Base-by-base conservation (phyloP, 2,888 invertebrate genomes). In the Hesperia comma region DNA sequence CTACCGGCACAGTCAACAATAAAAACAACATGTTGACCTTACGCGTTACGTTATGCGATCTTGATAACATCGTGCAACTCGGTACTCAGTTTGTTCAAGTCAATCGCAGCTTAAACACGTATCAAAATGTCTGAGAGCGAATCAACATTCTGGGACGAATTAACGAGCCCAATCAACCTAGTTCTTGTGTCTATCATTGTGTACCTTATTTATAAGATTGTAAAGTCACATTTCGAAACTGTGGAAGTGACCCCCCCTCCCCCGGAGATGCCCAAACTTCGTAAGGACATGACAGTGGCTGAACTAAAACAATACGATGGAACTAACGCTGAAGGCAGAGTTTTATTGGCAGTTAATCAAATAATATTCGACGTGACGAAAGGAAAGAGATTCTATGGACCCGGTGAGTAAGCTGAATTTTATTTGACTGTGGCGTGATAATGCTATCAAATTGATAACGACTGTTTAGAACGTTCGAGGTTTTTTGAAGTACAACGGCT, bases 341-440 rank as follows among this genome's bases (percentile, higher is more conserved):
- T 99, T 73, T 93, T 99, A 74, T 94, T 99, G 43, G 99, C 98
- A 51, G 97, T 99, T 56, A 98, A 99, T 86, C 97, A 98, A 64
- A 97, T 95, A 83, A 96, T 99, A 49, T 99, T 98, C 90, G 99
- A 99, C 93, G 98, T 97, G 72, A 98, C 99, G 26, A 95, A 94
- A 83, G 98, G 98, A 68, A 97, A 96, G 83, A 93, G 95, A 72
- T 98, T 98, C 88, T 99, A 99, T 87, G 99, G 99, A 7, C 98
- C 98, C 83, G 98, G 98, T 98, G 92, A 85, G 89, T 84, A 14
- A 51, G 21, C 21, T 51, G 49, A 71, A 71, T 54, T 33, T 53
- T 53, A 32, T 19, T 49, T 19, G 19, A 19, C 19, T 12, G 17
- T 49, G 19, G 10, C 10, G 12, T 49, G 19, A 49, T 49, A 51